Base-by-base conservation (phyloP, 1,140 invertebrate genomes). In the Samia ricini region DNA sequence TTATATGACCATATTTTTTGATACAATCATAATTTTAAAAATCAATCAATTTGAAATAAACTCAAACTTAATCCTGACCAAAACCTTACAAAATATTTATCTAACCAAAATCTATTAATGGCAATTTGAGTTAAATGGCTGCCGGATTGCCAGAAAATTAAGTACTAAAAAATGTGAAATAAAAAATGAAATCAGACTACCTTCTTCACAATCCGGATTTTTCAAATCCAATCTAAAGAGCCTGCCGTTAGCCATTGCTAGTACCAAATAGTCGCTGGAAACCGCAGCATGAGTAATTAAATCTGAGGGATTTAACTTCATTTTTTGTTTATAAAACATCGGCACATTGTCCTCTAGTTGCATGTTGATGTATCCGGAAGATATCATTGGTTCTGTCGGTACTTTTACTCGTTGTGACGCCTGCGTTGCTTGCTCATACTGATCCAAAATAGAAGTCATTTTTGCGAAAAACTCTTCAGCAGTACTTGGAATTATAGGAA, bases 171-270 rank as follows among this genome's bases (percentile, higher is more conserved):
- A n/a, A n/a, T n/a, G n/a, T n/a, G n/a, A n/a, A n/a, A n/a, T n/a
- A n/a, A n/a, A n/a, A n/a, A n/a, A n/a, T n/a, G n/a, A n/a, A n/a
- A n/a, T n/a, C n/a, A n/a, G n/a, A 15, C 48, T 89, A 97, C 97
- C 95, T 92, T 97, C 94, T 71, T 94, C 92, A 63, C 94, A 92
- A 62, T 95, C 94, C 8, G 96, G 95, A 69, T 95, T 92, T 67
- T 95, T 94, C 65, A 98, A 90, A 88, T 98, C 95, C 64, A 98
- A 95, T 49, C 96, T 91, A 55, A 98, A 92, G 2, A 98, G 76
- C 56, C 94, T 93, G 76, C 95, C 95, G 81, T 97, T 97, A 21
- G 94, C 93, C 94, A 98, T 95, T 1, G 95, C 94, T 60, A 98
- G 93, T 0, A 97, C 94, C 42, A 98, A 91, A 75, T 94, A 94